Evolutionary conservation across 1,140 invertebrate species (phyloP), one percentile per base, ranked within the genome.

Genomic region (Lepidostoma basale): DNA sequence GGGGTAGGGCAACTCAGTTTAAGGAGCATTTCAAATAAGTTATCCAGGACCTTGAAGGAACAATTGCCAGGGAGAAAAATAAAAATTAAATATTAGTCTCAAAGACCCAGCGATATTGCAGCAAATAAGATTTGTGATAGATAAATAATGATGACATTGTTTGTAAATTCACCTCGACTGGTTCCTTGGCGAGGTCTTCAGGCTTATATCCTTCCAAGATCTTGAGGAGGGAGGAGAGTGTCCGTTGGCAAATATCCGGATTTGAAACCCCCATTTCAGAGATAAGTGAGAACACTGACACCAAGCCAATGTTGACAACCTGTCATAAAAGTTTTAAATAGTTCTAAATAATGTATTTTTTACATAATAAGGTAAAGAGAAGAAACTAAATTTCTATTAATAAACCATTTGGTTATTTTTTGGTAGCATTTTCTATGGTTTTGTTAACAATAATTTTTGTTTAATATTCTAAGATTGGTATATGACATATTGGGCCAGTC

Each of bases 231-330:
- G 96, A 94, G 74, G 87, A 85, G 8, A 98, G 80, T 26, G 95
- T 92, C 81, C 92, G 91, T 36, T 90, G 91, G 84, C 96, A 98
- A 59, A 98, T 85, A 39, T 83, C 80, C 22, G 94, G 91, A 82
- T 97, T 92, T 10, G 88, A 85, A 60, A 85, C 84, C 60, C 92
- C 85, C 66, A 94, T 94, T 77, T 97, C 95, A 74, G 90, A 87
- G 68, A 98, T 93, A 18, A 98, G 82, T 74, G 96, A 91, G 83
- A 98, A 97, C 4, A 98, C 92, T 67, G 93, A 93, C 76, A 90
- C 88, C 65, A 98, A 81, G 2, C 96, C 96, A 70, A 98, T 89
- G 54, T 93, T 92, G 74, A 98, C 95, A 78, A 98, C 92, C 87
- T 96, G 72, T 59, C n/a, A n/a, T n/a, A n/a, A n/a, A n/a, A n/a